Evolutionary conservation across 2,113 vertebrate genomes (phyloP), one percentile per base, ranked within the genome.

Genomic region (Origma solitaria): DNA sequence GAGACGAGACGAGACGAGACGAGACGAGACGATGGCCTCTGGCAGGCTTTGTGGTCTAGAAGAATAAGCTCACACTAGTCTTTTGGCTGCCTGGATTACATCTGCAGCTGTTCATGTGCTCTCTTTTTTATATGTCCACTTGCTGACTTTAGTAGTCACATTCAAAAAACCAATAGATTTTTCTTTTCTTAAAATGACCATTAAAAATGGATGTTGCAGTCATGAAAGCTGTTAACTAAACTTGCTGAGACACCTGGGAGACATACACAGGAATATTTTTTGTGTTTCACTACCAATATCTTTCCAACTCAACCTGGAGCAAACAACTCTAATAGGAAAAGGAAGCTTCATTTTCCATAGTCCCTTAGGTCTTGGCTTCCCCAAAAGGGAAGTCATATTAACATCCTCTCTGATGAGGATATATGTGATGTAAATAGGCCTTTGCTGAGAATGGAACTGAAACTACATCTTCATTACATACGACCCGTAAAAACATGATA

Each of bases 51-150:
- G 54, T 88, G 47, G 33, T 79, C 54, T 82, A 80, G 66, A 72
- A 91, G 54, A 76, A 53, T 87, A 65, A 65, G 25, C 33, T 95
- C 8, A 1, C 35, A 37, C 47, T 82, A 62, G 58, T 56, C 38
- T 71, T 86, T 81, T 83, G 51, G 49, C 75, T 85, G 61, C 47
- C 44, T 75, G 71, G 75, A 80, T 91, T 84, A 82, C 49, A 79
- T 91, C 57, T 92, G 84, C 93, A 94, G 79, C 88, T 94, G 82
- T 89, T 81, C 19, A 21, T 86, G 24, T 82, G 50, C 42, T 80
- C 27, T 82, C 51, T 83, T 62, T 61, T 93, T 90, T 71, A 56
- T 82, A 38, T 49, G 58, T 86, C 72, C 81, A 27, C 44, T 51
- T 91, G 37, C 56, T 92, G 80, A 33, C 76, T 80, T 88, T 69